Conservation (phyloP, 64 coral and sea anemone genomes). For the Trachythela sp. region DNA sequence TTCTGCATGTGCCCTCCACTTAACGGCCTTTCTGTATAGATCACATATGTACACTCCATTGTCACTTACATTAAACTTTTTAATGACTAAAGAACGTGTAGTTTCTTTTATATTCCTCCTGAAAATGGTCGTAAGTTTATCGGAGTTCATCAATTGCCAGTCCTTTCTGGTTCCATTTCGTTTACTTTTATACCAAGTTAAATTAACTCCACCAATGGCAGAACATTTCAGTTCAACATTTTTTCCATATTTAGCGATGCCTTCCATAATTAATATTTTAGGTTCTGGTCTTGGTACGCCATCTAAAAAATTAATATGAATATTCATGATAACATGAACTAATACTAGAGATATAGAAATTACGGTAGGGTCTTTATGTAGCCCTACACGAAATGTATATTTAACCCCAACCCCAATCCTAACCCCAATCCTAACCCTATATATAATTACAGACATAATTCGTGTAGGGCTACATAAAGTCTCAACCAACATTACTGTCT, state of each 20-base stretch:
- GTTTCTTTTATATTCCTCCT: background rate
- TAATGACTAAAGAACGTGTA: background rate
- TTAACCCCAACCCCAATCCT: too few species aligned
- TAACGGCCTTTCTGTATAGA: background rate
- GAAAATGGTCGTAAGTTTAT: background rate
- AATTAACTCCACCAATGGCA: background rate
- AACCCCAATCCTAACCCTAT: too few species aligned
- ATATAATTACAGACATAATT: too few species aligned
- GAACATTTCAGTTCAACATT: background rate
- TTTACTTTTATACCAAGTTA: background rate
- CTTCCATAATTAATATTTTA: background rate
- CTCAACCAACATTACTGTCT: too few species aligned
- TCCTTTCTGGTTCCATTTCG: background rate
- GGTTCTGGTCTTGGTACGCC: background rate
- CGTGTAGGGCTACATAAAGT: too few species aligned
- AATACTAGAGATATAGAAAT: too few species aligned
- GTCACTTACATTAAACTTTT: background rate
- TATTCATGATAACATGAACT: too few species aligned
- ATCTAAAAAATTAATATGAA: background rate
- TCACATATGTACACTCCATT: background rate
- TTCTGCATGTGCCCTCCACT: background rate
- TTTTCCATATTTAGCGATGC: background rate
- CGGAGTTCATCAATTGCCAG: background rate
- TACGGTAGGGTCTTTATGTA: too few species aligned
- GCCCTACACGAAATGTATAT: too few species aligned